A percentile compares a stretch with the other conserved stretches of the same genome.
Evolutionary conservation across 2,888 invertebrate species (phyloP).

Genomic region (Junonia oenone): DNA sequence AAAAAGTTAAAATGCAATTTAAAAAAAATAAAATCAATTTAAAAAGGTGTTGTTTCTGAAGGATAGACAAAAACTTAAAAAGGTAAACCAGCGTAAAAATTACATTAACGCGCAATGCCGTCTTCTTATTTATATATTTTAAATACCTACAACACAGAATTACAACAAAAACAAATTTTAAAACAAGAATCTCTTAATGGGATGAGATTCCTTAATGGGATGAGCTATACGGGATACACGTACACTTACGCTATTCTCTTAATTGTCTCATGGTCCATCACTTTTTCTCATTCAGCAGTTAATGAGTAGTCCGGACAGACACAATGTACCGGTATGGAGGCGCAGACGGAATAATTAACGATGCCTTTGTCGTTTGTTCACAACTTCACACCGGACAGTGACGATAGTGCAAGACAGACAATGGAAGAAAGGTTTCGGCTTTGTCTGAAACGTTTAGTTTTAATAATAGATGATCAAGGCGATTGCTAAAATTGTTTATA

Average conservation of each 20-base stretch:
- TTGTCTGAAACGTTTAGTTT: not conserved
- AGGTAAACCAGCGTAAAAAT: no score
- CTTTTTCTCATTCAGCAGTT: slow-evolving; percentile 8
- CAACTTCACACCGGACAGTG: not conserved
- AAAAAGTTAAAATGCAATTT: no score
- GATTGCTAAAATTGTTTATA: no score
- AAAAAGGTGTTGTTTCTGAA: no score
- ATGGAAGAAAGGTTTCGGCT: slow-evolving; percentile 7
- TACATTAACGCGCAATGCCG: no score
- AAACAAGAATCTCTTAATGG: not conserved
- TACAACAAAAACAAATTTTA: no score
- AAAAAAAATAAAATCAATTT: no score
- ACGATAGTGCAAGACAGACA: slow-evolving; percentile 3
- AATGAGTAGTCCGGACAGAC: slow-evolving; percentile 14
- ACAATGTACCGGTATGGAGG: not conserved
- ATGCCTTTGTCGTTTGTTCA: slow-evolving; percentile 18
- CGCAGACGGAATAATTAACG: slow-evolving; percentile 17
- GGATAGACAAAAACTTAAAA: no score
- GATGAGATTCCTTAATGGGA: not conserved
- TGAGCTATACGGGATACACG: not conserved
- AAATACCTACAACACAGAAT: no score
- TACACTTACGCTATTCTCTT: not conserved
- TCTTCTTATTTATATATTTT: no score
- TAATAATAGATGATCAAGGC: no score
- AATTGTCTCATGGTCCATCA: not conserved